Base-by-base conservation (phyloP, 2,888 invertebrate species). In the Hololepta plana region DNA sequence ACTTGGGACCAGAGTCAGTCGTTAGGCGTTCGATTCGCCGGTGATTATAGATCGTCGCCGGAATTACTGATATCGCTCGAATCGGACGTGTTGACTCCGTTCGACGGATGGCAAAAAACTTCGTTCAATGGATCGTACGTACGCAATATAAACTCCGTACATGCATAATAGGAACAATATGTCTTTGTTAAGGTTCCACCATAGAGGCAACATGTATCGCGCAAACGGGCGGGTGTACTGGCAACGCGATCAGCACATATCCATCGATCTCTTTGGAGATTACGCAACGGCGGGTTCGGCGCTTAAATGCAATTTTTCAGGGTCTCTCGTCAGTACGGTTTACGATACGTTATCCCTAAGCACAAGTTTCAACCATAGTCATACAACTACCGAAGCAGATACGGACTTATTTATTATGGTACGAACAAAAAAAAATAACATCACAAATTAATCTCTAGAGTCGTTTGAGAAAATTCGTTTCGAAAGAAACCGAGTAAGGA, bases 1-100 rank as follows among this genome's bases (percentile, higher is more conserved):
- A 70, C 76, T 2, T 84, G 82, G 82, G 69, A 67, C 29, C 62
- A 65, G 15, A 66, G 65, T 9, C 67, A 72, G 20, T 57, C 60
- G 4, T 62, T 82, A 3, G 55, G 64, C 14, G 56, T 73, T 43
- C 55, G 55, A 10, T 58, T 74, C n/a, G 62, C 64, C 35, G 59
- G 67, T 38, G 64, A 62, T 38, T 71, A 69, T 2, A 60, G 62
- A 41, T 55, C 57, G 22, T 50, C 52, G 27, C 47, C 55, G 2
- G 58, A 62, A 41, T 62, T 60, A 2, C 38, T 52, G 9, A 36
- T 58, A 26, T 51, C 55, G 30, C 31, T 61, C 17, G 51, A 57
- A 28, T 57, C 60, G 3, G 53, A 56, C 36, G 33, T 67, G 13
- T 39, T 59, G 3, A 66, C 66, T 10, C 68, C 68, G 2, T 65